Conservation (phyloP, 2,888 invertebrate species). For the Drosophila atripex region DNA sequence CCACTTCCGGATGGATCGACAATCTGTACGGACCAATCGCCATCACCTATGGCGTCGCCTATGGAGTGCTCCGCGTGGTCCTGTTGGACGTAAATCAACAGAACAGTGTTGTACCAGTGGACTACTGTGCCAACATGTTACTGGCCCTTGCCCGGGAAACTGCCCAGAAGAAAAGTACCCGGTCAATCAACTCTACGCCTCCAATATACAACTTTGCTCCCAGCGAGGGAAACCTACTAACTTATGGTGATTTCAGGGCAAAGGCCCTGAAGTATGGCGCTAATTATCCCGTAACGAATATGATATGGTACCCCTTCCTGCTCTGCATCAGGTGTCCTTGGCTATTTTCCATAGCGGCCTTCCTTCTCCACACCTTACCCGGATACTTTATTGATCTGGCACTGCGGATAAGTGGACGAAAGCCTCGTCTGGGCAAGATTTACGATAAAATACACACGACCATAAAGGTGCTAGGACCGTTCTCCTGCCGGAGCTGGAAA, state of each 20-base stretch:
- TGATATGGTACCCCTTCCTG: conserved; percentile 88
- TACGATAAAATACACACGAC: conserved; percentile 93
- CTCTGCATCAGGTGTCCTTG: conserved; percentile 83
- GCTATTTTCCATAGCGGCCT: conserved; percentile 83
- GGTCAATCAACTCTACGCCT: neutral
- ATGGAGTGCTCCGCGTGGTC: conserved; percentile 85
- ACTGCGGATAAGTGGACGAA: conserved; percentile 54
- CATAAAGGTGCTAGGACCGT: conserved; percentile 89
- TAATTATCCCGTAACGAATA: conserved; percentile 84
- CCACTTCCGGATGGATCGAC: conserved; percentile 88
- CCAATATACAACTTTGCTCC: conserved; percentile 91
- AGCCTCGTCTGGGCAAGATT: conserved; percentile 86
- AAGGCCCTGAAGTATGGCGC: conserved; percentile 81
- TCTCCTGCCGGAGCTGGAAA: conserved; percentile 88
- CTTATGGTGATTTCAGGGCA: conserved; percentile 89
- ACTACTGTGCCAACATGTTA: conserved; percentile 83
- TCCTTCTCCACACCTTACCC: conserved; percentile 87
- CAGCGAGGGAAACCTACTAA: conserved; percentile 90
- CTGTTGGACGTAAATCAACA: conserved; percentile 70
- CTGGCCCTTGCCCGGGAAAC: conserved; percentile 84
- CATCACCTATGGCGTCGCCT: conserved; percentile 84
- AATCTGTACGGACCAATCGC: conserved; percentile 87
- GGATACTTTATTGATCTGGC: conserved; percentile 86
- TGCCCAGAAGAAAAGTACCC: neutral
- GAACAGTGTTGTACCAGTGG: conserved; percentile 84